Conservation (phyloP, 2,113 vertebrate genomes). For the Brevimyrus niger region DNA sequence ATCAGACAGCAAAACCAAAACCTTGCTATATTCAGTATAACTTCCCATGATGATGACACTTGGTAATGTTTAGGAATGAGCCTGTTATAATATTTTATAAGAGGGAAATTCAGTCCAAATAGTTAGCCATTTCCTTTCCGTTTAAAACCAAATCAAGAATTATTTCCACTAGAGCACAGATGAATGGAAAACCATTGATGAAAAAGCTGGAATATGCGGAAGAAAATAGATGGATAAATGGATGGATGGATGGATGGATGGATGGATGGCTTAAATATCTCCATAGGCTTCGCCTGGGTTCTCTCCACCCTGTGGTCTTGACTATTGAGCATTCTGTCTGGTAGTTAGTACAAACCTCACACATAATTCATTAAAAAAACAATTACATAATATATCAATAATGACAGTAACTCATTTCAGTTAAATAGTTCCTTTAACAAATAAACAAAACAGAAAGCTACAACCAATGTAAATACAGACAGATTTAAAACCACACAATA, state of each 20-base stretch:
- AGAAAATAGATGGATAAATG: no score
- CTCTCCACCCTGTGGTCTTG: no score
- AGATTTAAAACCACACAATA: neutral
- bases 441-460: neutral
- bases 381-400: neutral
- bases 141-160: neutral
- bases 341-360: no score
- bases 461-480: neutral
- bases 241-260: no score
- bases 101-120: neutral
- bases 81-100: neutral
- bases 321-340: no score
- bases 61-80: neutral
- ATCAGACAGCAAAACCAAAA: neutral
- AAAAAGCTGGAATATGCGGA: neutral
- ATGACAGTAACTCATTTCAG: neutral
- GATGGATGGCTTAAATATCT: neutral
- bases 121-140: neutral
- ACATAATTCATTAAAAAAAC: neutral
- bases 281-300: neutral
- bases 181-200: neutral
- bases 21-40: neutral
- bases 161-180: neutral
- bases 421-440: neutral
- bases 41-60: neutral